Conservation (phyloP, 2,797 vertebrate genomes). For the Argya squamiceps region DNA sequence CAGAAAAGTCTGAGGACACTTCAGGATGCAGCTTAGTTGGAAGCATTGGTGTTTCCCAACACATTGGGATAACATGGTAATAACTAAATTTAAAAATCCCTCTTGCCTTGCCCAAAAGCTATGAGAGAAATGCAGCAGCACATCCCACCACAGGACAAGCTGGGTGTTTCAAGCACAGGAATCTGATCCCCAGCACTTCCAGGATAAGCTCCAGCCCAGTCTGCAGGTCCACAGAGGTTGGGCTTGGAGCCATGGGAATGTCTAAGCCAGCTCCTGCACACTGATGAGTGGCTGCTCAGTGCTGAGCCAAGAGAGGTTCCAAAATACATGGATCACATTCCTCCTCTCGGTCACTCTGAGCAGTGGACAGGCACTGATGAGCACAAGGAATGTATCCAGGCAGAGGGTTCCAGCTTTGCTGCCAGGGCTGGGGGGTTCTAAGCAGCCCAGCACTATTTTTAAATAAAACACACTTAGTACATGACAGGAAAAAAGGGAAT, state of each 20-base stretch:
- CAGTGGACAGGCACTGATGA: background rate
- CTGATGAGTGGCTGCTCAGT: accelerated
- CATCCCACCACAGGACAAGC: background rate
- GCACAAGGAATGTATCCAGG: background rate
- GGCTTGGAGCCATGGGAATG: accelerated
- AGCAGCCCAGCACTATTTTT: background rate
- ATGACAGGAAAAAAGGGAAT: background rate
- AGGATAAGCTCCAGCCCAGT: background rate
- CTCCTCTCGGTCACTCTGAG: background rate
- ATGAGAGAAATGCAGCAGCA: background rate
- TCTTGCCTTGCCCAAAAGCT: background rate
- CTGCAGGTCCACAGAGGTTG: accelerated
- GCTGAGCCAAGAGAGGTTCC: background rate
- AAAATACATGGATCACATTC: accelerated
- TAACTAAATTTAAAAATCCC: background rate
- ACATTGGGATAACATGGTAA: background rate
- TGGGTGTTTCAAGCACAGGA: accelerated
- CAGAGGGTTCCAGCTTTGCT: background rate
- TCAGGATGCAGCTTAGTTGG: background rate
- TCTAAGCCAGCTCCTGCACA: background rate
- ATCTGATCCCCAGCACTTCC: background rate
- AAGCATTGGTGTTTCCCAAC: too few species aligned
- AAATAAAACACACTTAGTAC: background rate
- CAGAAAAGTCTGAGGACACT: background rate
- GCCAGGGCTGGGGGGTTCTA: background rate